Percentiles rank a stretch among this genome's conserved stretches.
Conservation (phyloP, 2,113 vertebrate genomes). For the Peromyscus maniculatus region DNA sequence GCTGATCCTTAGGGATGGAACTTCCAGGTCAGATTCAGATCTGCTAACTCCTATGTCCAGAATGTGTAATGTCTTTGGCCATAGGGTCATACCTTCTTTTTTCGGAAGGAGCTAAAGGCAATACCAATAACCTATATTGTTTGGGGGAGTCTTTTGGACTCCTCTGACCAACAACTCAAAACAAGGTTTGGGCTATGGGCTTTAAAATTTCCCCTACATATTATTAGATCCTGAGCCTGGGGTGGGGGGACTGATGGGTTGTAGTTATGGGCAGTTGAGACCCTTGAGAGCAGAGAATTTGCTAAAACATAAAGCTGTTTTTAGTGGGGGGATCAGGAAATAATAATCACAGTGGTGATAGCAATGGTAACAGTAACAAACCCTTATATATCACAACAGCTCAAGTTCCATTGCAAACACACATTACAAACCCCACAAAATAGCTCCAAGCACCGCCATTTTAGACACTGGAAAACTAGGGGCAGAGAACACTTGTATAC, state of each 20-base stretch:
- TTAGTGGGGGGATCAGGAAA: background rate
- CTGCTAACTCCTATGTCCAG: background rate
- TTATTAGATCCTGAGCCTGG: background rate
- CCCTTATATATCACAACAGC: background rate
- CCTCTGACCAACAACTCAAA: background rate
- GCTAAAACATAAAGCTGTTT: background rate
- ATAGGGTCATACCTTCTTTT: background rate
- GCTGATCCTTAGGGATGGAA: background rate
- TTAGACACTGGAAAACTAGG: constrained; percentile 27
- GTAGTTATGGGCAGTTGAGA: background rate
- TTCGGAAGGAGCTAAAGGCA: background rate
- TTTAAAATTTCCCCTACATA: constrained; percentile 4
- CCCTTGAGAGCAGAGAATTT: background rate
- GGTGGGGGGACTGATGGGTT: background rate
- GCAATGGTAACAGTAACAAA: background rate
- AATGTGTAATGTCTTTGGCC: background rate
- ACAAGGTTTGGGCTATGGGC: background rate
- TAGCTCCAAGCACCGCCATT: background rate
- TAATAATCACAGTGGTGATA: background rate
- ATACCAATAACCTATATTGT: background rate
- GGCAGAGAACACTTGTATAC: background rate
- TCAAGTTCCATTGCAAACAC: background rate
- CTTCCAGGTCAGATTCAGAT: background rate
- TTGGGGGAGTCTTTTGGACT: background rate
- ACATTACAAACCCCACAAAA: background rate